Base-by-base conservation (phyloP, 92 coral and sea anemone species). In the Epizoanthus illoricatus region DNA sequence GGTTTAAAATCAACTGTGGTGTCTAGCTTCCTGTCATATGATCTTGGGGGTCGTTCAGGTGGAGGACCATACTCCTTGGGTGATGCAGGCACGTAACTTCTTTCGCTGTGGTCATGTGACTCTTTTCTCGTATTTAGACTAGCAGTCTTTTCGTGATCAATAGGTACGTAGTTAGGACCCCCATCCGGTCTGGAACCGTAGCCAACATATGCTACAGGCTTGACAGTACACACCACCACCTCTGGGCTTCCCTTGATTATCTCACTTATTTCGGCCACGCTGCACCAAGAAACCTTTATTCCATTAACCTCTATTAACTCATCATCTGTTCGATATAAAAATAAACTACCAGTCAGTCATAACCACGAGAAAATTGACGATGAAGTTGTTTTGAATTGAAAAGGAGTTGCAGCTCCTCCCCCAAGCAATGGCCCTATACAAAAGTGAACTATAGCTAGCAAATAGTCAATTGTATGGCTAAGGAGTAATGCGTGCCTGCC, bases 251-350 rank as follows among this genome's bases (percentile, higher is more conserved):
- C 91, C 57, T 88, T 91, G 57, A 97, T 90, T 57, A 97, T 92
- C 78, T 97, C 98, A 73, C 99, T 90, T 65, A 97, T 88, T 73
- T 97, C 93, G 47, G 92, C 87, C 0, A 94, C 92, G 3, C 90
- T 88, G 68, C 90, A 91, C 1, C 95, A 93, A 5, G 92, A 85
- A 58, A 97, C 86, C 49, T 91, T 91, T 21, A 93, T 92, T 11
- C 99, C 99, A 85, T 93, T 94, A 56, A 96, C 92, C 76, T 96
- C 99, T n/a, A 96, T 91, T 15, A 96, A 66, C 85, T 96, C 98
- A 67, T 96, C 99, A 60, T 98, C 99, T 97, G 56, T 13, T 11
- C 19, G 12, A 49, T 49, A 13, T 8, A 8, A 49, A 49, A 49
- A 28, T 49, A 49, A 49, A 49, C 56, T 49, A 49, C 56, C 56